phyloP scores from a whole-genome alignment of 2,113 vertebrate genomes.

The Passer domesticus region DNA sequence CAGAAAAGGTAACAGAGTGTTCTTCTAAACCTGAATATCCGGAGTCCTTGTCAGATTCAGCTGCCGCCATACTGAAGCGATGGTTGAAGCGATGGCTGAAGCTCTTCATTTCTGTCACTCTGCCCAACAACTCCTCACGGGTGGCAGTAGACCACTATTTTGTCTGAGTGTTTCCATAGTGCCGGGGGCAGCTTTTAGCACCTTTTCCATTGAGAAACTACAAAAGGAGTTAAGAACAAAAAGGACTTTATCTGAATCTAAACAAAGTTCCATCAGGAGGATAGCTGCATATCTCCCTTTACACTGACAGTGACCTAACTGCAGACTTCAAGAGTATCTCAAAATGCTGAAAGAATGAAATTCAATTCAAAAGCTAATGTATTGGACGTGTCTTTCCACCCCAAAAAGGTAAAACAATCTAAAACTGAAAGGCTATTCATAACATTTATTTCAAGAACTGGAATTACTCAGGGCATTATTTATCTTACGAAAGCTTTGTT shows the following conservation, averaged over 20 bases:
- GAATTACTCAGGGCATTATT: background rate
- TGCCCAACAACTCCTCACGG: constrained; percentile 18
- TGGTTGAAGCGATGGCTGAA: constrained; percentile 7
- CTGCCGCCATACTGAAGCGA: constrained; percentile 16
- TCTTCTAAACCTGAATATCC: constrained; percentile 86
- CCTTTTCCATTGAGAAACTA: constrained; percentile 23
- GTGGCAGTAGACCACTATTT: background rate
- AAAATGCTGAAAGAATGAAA: background rate
- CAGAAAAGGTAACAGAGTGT: background rate
- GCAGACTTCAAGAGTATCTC: background rate
- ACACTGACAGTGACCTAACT: background rate
- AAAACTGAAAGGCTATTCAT: background rate
- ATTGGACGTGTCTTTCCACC: background rate
- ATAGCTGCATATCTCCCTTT: background rate
- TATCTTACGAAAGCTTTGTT: background rate
- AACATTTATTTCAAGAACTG: background rate
- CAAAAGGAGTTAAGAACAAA: constrained; percentile 4
- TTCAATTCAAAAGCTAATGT: background rate
- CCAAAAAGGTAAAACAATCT: background rate
- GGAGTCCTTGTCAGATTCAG: constrained; percentile 86
- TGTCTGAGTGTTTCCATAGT: constrained; percentile 36
- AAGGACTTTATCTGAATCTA: background rate
- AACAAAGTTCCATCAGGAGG: background rate
- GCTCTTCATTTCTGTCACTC: constrained; percentile 59
- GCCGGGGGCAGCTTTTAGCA: background rate